Percentiles rank a stretch among this genome's conserved stretches.
These are phyloP conservation scores for Aphaenogaster ashmeadi DNA, from an alignment of 1,140 invertebrate species.

Conservation along the genomic window DNA sequence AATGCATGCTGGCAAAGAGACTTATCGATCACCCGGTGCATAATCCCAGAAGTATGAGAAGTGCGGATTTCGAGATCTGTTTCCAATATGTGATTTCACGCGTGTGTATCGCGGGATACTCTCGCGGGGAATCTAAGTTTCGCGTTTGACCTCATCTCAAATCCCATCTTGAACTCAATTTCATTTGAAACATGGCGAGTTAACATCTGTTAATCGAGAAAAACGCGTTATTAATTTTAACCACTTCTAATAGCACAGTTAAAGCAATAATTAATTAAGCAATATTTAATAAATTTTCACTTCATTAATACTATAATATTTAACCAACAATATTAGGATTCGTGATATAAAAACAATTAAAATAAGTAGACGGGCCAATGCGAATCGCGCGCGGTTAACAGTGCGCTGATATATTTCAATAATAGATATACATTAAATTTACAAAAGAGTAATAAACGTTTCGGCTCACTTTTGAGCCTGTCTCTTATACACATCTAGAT, in stretches of 20 bases:
- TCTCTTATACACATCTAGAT: too few relatives aligned
- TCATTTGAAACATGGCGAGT: neutral
- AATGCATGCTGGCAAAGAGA: conserved; percentile 49
- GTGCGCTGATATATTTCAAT: too few relatives aligned
- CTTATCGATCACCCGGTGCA: conserved; percentile 48
- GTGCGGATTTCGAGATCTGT: conserved; percentile 50
- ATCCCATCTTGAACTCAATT: neutral
- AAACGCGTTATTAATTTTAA: conserved; percentile 6
- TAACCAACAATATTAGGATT: too few relatives aligned
- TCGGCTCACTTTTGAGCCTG: too few relatives aligned
- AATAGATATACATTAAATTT: too few relatives aligned
- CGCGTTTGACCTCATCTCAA: neutral
- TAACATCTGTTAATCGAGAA: neutral
- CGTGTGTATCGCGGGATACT: neutral
- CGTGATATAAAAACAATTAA: too few relatives aligned
- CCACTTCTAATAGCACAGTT: neutral
- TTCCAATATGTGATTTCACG: conserved; percentile 35
- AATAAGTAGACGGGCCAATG: too few relatives aligned
- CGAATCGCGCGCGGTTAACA: too few relatives aligned
- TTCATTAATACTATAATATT: neutral
- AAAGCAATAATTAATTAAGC: neutral
- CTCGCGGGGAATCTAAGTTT: conserved; percentile 28
- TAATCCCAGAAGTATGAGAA: conserved; percentile 1
- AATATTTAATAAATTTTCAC: neutral
- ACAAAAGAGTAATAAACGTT: too few relatives aligned